Base-by-base conservation (phyloP, 2,888 invertebrate species). In the Stenodema calcarata region DNA sequence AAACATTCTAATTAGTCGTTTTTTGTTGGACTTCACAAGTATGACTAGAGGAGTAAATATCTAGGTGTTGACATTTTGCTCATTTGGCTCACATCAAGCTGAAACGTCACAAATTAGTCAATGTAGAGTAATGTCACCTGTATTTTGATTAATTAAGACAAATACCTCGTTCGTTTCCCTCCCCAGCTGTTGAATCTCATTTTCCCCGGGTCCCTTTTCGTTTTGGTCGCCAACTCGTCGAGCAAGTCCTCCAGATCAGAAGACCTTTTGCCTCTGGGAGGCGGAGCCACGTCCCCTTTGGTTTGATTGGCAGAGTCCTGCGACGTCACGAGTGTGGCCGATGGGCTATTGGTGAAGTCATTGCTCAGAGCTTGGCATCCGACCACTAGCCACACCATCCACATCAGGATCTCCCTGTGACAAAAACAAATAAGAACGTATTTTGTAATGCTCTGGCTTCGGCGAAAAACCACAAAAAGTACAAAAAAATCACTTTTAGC, bases 171-270 rank as follows among this genome's bases (percentile, higher is more conserved):
- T 62, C 88, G 62, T 41, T 88, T 88, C 6, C 88, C 88, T 3
- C 87, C 88, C 89, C 89, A 89, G 76, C 88, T 88, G 41, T 87
- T 86, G 80, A 89, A 88, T 35, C 82, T 87, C 75, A 84, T 87
- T n/a, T 86, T 86, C 42, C 62, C 82, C 16, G 69, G 70, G 16
- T 83, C 86, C 30, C 78, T 50, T 76, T 87, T 87, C 81, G 44
- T 27, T 81, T 87, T 87, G 18, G 70, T 28, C 47, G 42, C 81
- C 86, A 86, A 23, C 27, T 86, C 86, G 28, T 86, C 73, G 7
- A 86, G 73, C 3, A 82, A 54, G 14, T 86, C 86, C 16, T 86
- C 82, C 62, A 81, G n/a, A 9, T 87, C 87, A 1, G 86, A 62
- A 35, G 86, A 78, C 18, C 82, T 35, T 62, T 87, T 86, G 70